A percentile compares a stretch with the other conserved stretches of the same genome.
Conservation (phyloP, 2,888 invertebrate genomes). For the Deilephila porcellus region DNA sequence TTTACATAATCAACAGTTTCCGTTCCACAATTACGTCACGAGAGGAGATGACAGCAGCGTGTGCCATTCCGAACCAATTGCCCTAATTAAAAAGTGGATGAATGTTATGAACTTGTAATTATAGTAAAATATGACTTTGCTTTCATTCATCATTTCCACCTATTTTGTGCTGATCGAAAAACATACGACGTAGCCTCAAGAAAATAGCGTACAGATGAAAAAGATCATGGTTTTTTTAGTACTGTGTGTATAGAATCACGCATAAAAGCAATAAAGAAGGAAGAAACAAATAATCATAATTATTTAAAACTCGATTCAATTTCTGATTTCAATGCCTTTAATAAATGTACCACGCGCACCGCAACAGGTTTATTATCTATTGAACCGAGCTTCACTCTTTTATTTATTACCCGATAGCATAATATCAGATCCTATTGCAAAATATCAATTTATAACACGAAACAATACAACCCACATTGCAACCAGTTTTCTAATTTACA, state of each 20-base stretch:
- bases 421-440: constrained; percentile 1
- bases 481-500: constrained; percentile 22
- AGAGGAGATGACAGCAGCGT: neutral
- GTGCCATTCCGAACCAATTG: neutral
- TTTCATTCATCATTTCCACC: neutral
- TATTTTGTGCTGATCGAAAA: no score
- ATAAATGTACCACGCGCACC: no score
- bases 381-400: neutral
- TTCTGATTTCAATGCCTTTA: no score
- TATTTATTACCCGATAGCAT: constrained; percentile 1
- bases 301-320: no score
- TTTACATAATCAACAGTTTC: constrained; percentile 6
- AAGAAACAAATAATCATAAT: no score
- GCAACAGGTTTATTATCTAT: neutral
- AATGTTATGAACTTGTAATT: neutral
- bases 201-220: no score
- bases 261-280: neutral
- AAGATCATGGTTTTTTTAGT: neutral
- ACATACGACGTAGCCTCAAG: no score
- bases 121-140: neutral
- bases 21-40: neutral
- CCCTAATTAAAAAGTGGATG: neutral
- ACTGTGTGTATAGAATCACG: neutral
- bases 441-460: neutral
- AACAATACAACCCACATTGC: constrained; percentile 24